Evolutionary conservation across 2,797 vertebrate genomes (phyloP).

Genomic region (Sebastes jordani): DNA sequence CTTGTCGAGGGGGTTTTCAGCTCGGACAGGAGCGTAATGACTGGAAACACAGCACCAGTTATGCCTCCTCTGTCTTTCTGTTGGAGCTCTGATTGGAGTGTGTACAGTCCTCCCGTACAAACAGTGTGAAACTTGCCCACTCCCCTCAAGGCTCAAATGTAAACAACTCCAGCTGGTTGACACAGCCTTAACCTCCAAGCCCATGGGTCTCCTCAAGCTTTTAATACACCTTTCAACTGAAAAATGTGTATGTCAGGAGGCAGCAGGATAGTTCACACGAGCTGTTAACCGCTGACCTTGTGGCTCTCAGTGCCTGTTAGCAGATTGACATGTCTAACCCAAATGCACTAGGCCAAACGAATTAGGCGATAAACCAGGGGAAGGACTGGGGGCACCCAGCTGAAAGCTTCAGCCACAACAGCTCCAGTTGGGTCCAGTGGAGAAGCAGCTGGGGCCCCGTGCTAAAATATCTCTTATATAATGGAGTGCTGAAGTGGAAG

Average conservation of each 20-base stretch:
- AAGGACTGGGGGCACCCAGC: conserved; percentile 26
- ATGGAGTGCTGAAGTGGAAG: conserved; percentile 42
- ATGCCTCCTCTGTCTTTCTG: conserved; percentile 8
- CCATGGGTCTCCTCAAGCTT: conserved; percentile 50
- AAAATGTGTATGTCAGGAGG: conserved; percentile 58
- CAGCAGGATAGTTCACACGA: conserved; percentile 48
- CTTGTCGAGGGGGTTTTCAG: conserved; percentile 26
- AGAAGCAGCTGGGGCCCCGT: conserved; percentile 36
- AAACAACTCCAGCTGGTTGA: conserved; percentile 60
- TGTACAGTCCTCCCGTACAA: conserved; percentile 6
- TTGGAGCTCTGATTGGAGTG: conserved; percentile 3
- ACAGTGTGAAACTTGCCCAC: conserved; percentile 7
- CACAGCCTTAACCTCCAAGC: conserved; percentile 56
- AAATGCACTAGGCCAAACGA: conserved; percentile 51
- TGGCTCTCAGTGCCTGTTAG: conserved; percentile 51
- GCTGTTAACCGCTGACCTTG: conserved; percentile 66
- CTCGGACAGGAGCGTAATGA: conserved; percentile 5
- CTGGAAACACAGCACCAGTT: conserved; percentile 9
- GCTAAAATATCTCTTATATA: conserved; percentile 45
- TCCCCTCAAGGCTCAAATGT: conserved; percentile 48
- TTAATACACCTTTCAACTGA: conserved; percentile 66
- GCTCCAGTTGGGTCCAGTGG: conserved; percentile 7
- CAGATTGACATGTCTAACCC: conserved; percentile 44
- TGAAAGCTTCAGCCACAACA: conserved; percentile 35
- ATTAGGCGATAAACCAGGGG: conserved; percentile 57